These are phyloP conservation scores for Hycleus phaleratus DNA, from an alignment of 1,140 invertebrate species.

Conservation along the genomic window DNA sequence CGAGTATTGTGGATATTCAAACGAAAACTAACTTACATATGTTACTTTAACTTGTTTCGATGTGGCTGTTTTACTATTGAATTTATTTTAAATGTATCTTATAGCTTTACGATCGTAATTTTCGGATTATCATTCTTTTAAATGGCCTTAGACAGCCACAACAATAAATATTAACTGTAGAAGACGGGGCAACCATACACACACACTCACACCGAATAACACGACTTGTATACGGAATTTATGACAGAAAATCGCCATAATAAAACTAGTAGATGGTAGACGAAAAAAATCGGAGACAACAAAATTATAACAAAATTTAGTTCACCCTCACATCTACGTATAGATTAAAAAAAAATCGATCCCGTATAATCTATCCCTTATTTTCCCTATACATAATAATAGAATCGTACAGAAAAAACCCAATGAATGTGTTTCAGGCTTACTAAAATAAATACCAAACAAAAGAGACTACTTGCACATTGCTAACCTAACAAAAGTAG, in stretches of 20 bases:
- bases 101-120: conserved; percentile 15
- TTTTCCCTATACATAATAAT: neutral
- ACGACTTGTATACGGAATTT: too few relatives aligned
- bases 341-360: neutral
- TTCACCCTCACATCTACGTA: neutral
- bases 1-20: too few relatives aligned
- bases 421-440: conserved; percentile 33
- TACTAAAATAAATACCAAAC: conserved; percentile 39
- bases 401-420: conserved; percentile 26
- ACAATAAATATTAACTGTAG: conserved; percentile 5
- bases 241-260: too few relatives aligned
- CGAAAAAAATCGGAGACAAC: neutral
- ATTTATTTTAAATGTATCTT: too few relatives aligned
- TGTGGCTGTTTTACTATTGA: too few relatives aligned
- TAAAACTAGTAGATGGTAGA: neutral
- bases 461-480: conserved; percentile 37
- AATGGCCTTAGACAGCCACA: conserved; percentile 15
- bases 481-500: conserved; percentile 38
- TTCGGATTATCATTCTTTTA: conserved; percentile 21
- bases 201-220: too few relatives aligned
- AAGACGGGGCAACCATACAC: too few relatives aligned
- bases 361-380: neutral
- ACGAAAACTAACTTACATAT: conserved; percentile 6
- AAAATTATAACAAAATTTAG: neutral
- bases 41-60: conserved; percentile 7